Conservation (phyloP, 2,888 invertebrate species). For the Xylophagus ater region DNA sequence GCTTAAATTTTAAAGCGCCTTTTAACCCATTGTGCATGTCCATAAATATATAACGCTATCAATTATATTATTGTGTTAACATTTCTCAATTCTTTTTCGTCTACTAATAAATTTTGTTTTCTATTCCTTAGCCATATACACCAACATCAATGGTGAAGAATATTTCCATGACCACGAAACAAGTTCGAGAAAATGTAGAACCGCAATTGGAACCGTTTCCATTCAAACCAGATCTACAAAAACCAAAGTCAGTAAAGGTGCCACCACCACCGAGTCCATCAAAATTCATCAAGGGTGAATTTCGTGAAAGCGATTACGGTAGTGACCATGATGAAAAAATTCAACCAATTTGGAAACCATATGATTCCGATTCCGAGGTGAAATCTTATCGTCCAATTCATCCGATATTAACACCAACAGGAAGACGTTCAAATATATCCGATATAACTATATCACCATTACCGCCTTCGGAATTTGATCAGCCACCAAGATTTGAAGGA, state of each 20-base stretch:
- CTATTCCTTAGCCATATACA: slow-evolving; percentile 29
- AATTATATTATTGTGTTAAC: too few species aligned
- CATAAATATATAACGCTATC: too few species aligned
- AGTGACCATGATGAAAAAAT: slow-evolving; percentile 58
- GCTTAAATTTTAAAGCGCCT: too few species aligned
- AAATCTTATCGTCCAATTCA: slow-evolving; percentile 48
- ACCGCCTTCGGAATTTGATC: slow-evolving; percentile 49
- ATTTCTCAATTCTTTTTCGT: too few species aligned
- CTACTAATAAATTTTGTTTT: neutral
- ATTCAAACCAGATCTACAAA: slow-evolving; percentile 36
- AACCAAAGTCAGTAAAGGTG: slow-evolving; percentile 32
- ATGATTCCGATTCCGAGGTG: slow-evolving; percentile 43
- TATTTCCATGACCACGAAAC: slow-evolving; percentile 36
- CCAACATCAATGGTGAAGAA: slow-evolving; percentile 43
- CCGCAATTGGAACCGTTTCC: slow-evolving; percentile 40
- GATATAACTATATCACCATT: slow-evolving; percentile 42
- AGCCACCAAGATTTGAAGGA: slow-evolving; percentile 38
- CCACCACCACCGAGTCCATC: slow-evolving; percentile 51
- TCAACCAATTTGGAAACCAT: slow-evolving; percentile 49
- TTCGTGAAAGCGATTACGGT: slow-evolving; percentile 58
- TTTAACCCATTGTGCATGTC: too few species aligned
- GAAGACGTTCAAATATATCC: slow-evolving; percentile 38
- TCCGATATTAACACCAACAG: slow-evolving; percentile 44
- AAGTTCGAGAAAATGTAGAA: slow-evolving; percentile 30
- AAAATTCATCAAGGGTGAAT: slow-evolving; percentile 54